Evolutionary conservation across 2,888 invertebrate species (phyloP).

Genomic region (Parnassius mnemosyne): DNA sequence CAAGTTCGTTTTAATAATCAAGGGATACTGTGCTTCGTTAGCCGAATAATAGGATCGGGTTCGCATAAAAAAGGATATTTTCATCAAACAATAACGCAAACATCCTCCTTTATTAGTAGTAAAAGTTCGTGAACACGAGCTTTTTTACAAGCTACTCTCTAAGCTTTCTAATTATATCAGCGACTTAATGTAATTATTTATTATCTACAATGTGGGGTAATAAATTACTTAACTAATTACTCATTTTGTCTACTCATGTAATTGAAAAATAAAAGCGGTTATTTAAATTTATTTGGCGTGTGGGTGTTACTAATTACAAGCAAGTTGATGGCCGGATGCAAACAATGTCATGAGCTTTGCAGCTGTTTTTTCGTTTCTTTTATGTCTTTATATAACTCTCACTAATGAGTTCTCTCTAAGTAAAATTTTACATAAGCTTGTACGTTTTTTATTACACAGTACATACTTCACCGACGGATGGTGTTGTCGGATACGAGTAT

Average conservation of each 20-base stretch:
- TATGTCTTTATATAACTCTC: constrained; percentile 22
- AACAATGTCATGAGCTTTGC: constrained; percentile 28
- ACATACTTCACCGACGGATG: background rate
- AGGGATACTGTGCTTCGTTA: constrained; percentile 77
- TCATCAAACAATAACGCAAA: constrained; percentile 15
- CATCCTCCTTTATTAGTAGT: constrained; percentile 7
- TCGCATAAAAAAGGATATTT: constrained; percentile 34
- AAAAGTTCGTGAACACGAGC: background rate
- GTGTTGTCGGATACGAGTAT: too few relatives aligned
- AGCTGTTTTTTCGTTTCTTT: constrained; percentile 20
- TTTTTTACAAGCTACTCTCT: constrained; percentile 4
- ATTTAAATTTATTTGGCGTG: constrained; percentile 40
- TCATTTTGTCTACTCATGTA: constrained; percentile 21
- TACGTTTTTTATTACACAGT: background rate
- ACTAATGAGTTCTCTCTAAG: constrained; percentile 24
- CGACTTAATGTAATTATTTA: constrained; percentile 16
- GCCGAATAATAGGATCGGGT: constrained; percentile 73
- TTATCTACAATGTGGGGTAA: constrained; percentile 8
- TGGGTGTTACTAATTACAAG: constrained; percentile 39
- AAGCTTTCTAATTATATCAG: constrained; percentile 15
- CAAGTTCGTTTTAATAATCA: constrained; percentile 78
- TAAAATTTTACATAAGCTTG: constrained; percentile 18
- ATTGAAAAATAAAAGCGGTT: constrained; percentile 33
- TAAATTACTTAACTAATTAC: constrained; percentile 25
- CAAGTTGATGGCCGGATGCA: constrained; percentile 31